Base-by-base conservation (phyloP, 2,113 vertebrate genomes). In the Psephotus haematonotus region DNA sequence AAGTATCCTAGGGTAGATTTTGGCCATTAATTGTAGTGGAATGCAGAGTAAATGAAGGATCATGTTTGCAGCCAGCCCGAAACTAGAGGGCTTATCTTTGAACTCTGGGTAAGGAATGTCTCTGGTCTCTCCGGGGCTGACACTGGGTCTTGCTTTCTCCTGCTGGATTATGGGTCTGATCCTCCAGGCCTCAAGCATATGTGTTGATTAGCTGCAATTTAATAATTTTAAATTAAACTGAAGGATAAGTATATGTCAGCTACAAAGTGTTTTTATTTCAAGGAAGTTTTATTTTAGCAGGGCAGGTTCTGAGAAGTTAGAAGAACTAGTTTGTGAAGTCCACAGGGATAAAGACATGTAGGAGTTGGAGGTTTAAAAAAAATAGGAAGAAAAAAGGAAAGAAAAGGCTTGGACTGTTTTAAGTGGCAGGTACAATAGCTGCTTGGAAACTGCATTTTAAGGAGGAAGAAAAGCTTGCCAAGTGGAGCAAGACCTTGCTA, bases 171-270 rank as follows among this genome's bases (percentile, higher is more conserved):
- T 0, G 1, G 53, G 67, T 94, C 84, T 0, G 0, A 81, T 91
- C 72, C 43, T 7, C 50, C 77, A 53, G 9, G 29, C 71, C 74
- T 88, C 79, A 94, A 93, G 68, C 60, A 24, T 10, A 19, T 59
- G 53, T 74, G 86, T 81, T 94, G 76, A 91, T 94, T 60, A 92
- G 41, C 77, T 55, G 39, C 43, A 60, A 89, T 41, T 92, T 77
- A 88, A 86, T 76, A 50, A 65, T 49, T 91, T 75, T 82, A 47
- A 92, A 69, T 92, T 62, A 91, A 95, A 85, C 65, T 76, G 81
- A 82, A 50, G 39, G 16, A 17, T 65, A 88, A 76, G 23, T 63
- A 10, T 65, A 25, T 52, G 39, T 52, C 49, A 72, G 13, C 37
- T 91, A 37, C 5, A 12, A 76, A 79, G 57, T 47, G 46, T 7